A percentile compares a stretch with the other conserved stretches of the same genome.
phyloP scores from a whole-genome alignment of 2,888 invertebrate genomes.

The Heliconius erato region DNA sequence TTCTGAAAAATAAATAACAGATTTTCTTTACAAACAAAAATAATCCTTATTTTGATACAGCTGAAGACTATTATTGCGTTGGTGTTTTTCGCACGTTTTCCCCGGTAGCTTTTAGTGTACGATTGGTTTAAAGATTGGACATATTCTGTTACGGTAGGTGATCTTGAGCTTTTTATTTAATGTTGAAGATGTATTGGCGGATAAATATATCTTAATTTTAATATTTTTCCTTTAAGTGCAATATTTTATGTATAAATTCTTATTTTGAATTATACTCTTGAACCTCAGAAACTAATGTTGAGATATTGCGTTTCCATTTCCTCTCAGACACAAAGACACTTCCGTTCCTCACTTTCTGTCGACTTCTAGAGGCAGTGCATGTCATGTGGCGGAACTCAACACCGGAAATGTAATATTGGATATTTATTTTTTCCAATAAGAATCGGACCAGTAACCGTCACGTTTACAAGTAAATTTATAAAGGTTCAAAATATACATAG shows the following conservation, averaged over 20 bases:
- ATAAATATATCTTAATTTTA: constrained; percentile 58
- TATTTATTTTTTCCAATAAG: too few relatives aligned
- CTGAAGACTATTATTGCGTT: constrained; percentile 19
- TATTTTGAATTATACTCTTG: too few relatives aligned
- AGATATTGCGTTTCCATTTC: too few relatives aligned
- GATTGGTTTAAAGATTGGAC: constrained; percentile 51
- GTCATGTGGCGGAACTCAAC: too few relatives aligned
- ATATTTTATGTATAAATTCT: constrained; percentile 13
- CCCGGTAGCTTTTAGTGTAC: constrained; percentile 35
- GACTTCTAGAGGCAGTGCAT: too few relatives aligned
- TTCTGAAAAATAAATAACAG: constrained; percentile 67
- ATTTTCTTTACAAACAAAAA: constrained; percentile 25
- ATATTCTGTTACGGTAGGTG: constrained; percentile 64
- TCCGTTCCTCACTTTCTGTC: too few relatives aligned
- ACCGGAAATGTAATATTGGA: too few relatives aligned
- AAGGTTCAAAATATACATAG: too few relatives aligned
- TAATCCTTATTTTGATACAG: background rate
- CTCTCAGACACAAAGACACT: too few relatives aligned
- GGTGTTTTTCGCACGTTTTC: background rate
- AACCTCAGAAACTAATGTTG: too few relatives aligned
- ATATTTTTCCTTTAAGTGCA: constrained; percentile 20
- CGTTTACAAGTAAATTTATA: too few relatives aligned
- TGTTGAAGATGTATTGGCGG: constrained; percentile 70
- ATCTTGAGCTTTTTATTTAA: constrained; percentile 70
- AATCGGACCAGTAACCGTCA: too few relatives aligned